Evolutionary conservation across 2,113 vertebrate genomes (phyloP).

Genomic region (Platysternon megacephalum): DNA sequence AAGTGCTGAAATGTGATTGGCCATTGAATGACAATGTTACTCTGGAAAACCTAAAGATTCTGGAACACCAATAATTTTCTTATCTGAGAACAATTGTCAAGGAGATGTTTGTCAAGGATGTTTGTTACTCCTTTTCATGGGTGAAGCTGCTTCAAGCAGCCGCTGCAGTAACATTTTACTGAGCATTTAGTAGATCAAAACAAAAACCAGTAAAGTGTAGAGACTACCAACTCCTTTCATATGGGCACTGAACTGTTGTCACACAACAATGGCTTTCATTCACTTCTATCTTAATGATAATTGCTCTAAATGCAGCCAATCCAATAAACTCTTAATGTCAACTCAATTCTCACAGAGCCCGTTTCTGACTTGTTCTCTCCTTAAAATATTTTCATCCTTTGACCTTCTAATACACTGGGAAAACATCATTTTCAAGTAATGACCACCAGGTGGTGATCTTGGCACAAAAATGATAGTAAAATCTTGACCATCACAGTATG

Average conservation of each 20-base stretch:
- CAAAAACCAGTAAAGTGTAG: not conserved
- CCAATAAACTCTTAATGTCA: not conserved
- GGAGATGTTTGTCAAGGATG: not conserved
- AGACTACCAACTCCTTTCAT: not conserved
- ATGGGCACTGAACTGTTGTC: accelerated
- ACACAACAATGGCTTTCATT: accelerated
- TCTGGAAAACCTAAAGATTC: not conserved
- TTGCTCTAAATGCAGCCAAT: not conserved
- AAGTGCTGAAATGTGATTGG: not conserved
- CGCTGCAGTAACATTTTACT: not conserved
- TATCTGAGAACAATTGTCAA: not conserved
- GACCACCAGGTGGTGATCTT: constrained; percentile 62
- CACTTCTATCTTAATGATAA: accelerated
- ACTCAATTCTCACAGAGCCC: not conserved
- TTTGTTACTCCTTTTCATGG: not conserved
- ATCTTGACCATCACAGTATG: accelerated
- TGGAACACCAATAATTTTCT: not conserved
- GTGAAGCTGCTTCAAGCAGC: not conserved
- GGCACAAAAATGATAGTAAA: not conserved
- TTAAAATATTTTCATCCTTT: not conserved
- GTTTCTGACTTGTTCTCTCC: not conserved
- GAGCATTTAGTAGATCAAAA: not conserved
- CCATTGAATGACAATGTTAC: not conserved
- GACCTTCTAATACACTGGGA: accelerated
- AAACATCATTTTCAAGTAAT: accelerated